phyloP scores from a whole-genome alignment of 2,888 invertebrate genomes.

The Polia nebulosa region DNA sequence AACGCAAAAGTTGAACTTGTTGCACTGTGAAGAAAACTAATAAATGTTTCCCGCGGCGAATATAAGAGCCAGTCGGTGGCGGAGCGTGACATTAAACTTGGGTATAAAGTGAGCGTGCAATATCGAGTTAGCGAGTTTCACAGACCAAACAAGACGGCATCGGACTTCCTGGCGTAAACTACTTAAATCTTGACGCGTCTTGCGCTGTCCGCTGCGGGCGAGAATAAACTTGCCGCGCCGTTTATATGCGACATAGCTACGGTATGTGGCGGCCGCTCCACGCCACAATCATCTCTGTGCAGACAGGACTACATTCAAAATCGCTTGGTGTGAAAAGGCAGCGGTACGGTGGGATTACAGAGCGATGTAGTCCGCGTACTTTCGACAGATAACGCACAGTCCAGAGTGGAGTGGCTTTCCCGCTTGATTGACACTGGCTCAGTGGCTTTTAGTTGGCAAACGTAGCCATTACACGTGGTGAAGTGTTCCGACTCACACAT shows the following conservation, averaged over 20 bases:
- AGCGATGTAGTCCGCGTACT: slow-evolving; percentile 65
- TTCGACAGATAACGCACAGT: slow-evolving; percentile 69
- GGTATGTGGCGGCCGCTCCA: slow-evolving; percentile 50
- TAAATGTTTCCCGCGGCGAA: slow-evolving; percentile 83
- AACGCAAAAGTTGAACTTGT: slow-evolving; percentile 83
- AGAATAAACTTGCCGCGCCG: slow-evolving; percentile 69
- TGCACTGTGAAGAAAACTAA: slow-evolving; percentile 81
- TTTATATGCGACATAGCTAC: slow-evolving; percentile 57
- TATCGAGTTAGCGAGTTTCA: slow-evolving; percentile 87
- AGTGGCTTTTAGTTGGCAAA: slow-evolving; percentile 72
- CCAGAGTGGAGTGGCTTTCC: slow-evolving; percentile 73
- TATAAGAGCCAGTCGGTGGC: slow-evolving; percentile 73
- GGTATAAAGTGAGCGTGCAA: slow-evolving; percentile 88
- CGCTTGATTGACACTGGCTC: slow-evolving; percentile 79
- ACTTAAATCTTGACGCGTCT: slow-evolving; percentile 87
- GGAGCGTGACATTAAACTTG: slow-evolving; percentile 83
- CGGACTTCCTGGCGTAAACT: slow-evolving; percentile 86
- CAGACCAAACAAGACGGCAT: slow-evolving; percentile 82
- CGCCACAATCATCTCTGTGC: slow-evolving; percentile 66
- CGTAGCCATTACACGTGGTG: slow-evolving; percentile 63
- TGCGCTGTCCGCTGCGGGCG: slow-evolving; percentile 71
- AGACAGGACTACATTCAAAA: slow-evolving; percentile 58
- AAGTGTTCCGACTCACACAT: slow-evolving; percentile 59
- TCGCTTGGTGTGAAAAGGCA: slow-evolving; percentile 48
- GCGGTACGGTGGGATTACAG: slow-evolving; percentile 67